phyloP scores from a whole-genome alignment of 2,888 invertebrate genomes.

The Cetonia aurata region DNA sequence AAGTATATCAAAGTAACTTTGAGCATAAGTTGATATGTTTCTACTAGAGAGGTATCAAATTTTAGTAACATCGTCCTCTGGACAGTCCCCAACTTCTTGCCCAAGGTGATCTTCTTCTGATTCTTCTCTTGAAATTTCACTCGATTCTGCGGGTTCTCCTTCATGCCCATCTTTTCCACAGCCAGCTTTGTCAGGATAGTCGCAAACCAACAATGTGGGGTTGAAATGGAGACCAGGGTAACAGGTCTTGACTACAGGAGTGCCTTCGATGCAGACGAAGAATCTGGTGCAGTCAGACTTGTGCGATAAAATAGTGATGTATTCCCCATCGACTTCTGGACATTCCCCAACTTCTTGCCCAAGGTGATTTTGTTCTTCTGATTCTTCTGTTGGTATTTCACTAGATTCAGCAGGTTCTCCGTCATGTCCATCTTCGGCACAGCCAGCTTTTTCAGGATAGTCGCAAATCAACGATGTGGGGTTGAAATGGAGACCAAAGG shows the following conservation, averaged over 20 bases:
- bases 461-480: conserved; percentile 32
- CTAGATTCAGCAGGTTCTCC: no score
- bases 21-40: no score
- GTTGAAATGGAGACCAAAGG: conserved; percentile 23
- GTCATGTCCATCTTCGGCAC: neutral
- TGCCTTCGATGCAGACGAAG: conserved; percentile 45
- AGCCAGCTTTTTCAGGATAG: conserved; percentile 33
- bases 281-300: conserved; percentile 45
- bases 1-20: no score
- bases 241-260: conserved; percentile 32
- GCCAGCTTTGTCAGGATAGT: conserved; percentile 43
- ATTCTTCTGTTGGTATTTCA: no score
- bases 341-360: conserved; percentile 13
- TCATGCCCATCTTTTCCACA: conserved; percentile 3
- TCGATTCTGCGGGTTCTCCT: neutral
- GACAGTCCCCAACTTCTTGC: conserved; percentile 21
- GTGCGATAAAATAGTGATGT: conserved; percentile 36
- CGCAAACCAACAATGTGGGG: conserved; percentile 43
- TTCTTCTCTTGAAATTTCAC: neutral
- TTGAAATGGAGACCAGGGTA: conserved; percentile 45
- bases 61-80: conserved; percentile 33
- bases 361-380: no score
- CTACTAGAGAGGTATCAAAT: no score
- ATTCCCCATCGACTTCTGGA: conserved; percentile 40
- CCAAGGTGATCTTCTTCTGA: neutral